Percentiles rank a stretch among this genome's conserved stretches.
phyloP scores from a whole-genome alignment of 2,113 vertebrate species.

The Gallinago media region DNA sequence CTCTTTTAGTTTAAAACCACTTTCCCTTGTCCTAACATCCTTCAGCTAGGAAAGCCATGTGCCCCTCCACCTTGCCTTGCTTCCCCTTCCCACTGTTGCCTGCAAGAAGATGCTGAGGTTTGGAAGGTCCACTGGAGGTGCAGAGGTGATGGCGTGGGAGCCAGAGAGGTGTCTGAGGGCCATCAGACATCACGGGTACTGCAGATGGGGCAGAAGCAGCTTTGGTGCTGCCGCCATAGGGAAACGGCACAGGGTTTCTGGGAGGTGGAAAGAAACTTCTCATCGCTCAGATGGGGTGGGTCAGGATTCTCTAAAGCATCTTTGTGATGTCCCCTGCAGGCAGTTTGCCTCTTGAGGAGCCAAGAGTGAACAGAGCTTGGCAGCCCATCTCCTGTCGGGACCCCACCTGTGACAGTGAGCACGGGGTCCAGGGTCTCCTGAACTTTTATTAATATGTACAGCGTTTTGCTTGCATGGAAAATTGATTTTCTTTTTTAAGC shows the following conservation, averaged over 20 bases:
- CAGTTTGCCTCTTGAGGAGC: background rate
- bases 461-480: conserved; percentile 62
- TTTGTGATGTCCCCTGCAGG: background rate
- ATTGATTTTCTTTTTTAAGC: conserved; percentile 77
- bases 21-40: background rate
- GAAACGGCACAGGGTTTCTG: background rate
- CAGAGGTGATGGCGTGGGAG: background rate
- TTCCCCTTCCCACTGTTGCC: accelerated
- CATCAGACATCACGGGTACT: background rate
- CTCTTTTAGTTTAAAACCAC: background rate
- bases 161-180: background rate
- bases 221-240: background rate
- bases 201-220: background rate
- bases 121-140: background rate
- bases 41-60: background rate
- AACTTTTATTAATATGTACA: conserved; percentile 61
- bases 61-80: background rate
- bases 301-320: background rate
- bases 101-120: background rate
- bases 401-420: accelerated
- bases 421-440: background rate
- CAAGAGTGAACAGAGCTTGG: background rate
- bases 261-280: background rate
- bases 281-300: accelerated
- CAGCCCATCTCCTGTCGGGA: background rate